Base-by-base conservation (phyloP, 2,888 invertebrate genomes). In the Parapristionchus giblindavisi region DNA sequence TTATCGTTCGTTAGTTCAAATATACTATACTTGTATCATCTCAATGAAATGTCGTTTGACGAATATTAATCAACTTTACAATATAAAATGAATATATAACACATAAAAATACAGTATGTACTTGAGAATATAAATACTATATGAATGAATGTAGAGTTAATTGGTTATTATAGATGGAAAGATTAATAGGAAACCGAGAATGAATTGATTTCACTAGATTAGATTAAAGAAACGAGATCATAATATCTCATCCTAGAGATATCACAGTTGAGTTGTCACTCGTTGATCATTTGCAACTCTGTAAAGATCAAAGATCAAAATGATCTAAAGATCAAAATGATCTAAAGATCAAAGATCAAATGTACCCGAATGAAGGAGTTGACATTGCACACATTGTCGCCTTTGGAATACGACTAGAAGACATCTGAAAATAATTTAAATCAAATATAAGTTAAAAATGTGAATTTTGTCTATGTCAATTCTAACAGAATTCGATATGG, bases 361-460 rank as follows among this genome's bases (percentile, higher is more conserved):
- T 61, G 17, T 38, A 73, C 73, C 73, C 73, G 48, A 73, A 73
- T 27, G 54, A 27, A 3, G 43, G 29, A 51, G 60, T 73, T 6
- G 60, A 61, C 60, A 61, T 32, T 34, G 73, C 73, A 61, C 73
- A 73, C 34, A 27, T 61, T 32, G 29, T 71, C 70, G 40, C 56
- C 43, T 71, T 71, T n/a, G 70, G 70, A 56, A 71, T 71, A 24
- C 56, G 27, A 56, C 70, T 71, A n/a, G 40, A 29, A 1, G 56
- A 71, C 36, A 71, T 32, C 70, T 71, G 70, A 27, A 71, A 48
- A n/a, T n/a, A n/a, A n/a, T n/a, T n/a, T n/a, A n/a, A n/a, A n/a
- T n/a, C n/a, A n/a, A n/a, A n/a, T n/a, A n/a, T n/a, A n/a, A n/a
- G n/a, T n/a, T n/a, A n/a, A n/a, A n/a, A 29, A 8, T 65, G 27